A percentile compares a stretch with the other conserved stretches of the same genome.
These are phyloP conservation scores for Rhopalosiphum padi DNA, from an alignment of 1,140 invertebrate genomes.

Conservation along the genomic window DNA sequence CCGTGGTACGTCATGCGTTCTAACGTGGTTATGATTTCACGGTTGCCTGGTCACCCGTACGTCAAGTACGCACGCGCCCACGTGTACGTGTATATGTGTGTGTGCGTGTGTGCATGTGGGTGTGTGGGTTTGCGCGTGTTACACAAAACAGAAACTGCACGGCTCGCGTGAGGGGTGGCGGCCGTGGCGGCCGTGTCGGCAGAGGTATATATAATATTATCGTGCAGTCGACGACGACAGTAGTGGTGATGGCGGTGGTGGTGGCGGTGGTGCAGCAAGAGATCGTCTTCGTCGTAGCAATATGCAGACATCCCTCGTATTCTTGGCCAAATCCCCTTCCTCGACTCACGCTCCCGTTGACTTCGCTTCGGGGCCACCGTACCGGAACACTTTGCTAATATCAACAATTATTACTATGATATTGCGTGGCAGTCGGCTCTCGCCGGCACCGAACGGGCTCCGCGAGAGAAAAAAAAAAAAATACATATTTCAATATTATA, in stretches of 20 bases:
- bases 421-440: neutral
- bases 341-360: neutral
- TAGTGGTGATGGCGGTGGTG: neutral
- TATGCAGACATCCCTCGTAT: neutral
- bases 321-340: neutral
- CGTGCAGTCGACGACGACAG: neutral
- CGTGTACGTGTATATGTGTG: neutral
- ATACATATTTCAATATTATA: neutral
- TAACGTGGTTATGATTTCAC: conserved; percentile 56
- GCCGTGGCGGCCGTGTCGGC: neutral
- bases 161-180: neutral
- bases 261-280: neutral
- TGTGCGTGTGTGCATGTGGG: neutral
- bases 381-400: conserved; percentile 3
- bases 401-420: neutral
- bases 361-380: neutral
- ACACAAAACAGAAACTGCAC: neutral
- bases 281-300: neutral
- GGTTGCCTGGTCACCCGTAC: conserved; percentile 30
- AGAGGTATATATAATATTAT: neutral
- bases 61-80: neutral
- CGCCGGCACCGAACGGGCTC: neutral
- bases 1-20: conserved; percentile 43
- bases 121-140: neutral
- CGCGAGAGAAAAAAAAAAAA: neutral